These are phyloP conservation scores for Hystrix cristata DNA, from an alignment of 2,113 vertebrate species.

Conservation along the genomic window DNA sequence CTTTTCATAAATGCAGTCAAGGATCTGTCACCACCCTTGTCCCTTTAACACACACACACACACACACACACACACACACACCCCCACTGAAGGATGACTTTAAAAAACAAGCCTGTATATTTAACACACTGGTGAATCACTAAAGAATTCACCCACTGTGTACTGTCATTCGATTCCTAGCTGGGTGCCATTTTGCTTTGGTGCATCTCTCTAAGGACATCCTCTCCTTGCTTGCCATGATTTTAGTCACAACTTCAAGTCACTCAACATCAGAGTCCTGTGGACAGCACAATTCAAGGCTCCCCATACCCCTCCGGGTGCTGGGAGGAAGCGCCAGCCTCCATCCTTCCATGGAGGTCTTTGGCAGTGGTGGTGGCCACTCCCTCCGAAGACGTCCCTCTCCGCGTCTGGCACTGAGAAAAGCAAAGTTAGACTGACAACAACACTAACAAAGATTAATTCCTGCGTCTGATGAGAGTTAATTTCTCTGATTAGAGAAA, in stretches of 20 bases:
- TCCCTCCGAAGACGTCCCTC: neutral
- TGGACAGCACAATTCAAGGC: rapidly evolving
- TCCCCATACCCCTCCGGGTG: rapidly evolving
- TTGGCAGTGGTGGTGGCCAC: neutral
- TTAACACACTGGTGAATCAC: neutral
- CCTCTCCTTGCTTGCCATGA: neutral
- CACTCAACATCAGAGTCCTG: neutral
- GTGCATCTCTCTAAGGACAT: neutral
- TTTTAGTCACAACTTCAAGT: neutral
- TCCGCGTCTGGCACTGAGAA: neutral
- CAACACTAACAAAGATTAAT: slow-evolving; percentile 82
- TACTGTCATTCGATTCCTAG: neutral
- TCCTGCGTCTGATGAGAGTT: slow-evolving; percentile 80
- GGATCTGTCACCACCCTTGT: neutral
- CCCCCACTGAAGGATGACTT: neutral
- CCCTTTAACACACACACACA: rapidly evolving
- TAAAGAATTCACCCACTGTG: neutral
- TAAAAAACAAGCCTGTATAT: neutral
- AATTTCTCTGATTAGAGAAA: slow-evolving; percentile 81
- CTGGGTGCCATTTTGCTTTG: neutral
- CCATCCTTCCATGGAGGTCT: neutral
- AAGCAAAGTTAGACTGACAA: slow-evolving; percentile 74
- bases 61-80: too few species aligned
- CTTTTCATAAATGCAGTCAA: neutral
- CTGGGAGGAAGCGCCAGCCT: neutral